Base-by-base conservation (phyloP, 2,113 vertebrate species). In the Caracal caracal region DNA sequence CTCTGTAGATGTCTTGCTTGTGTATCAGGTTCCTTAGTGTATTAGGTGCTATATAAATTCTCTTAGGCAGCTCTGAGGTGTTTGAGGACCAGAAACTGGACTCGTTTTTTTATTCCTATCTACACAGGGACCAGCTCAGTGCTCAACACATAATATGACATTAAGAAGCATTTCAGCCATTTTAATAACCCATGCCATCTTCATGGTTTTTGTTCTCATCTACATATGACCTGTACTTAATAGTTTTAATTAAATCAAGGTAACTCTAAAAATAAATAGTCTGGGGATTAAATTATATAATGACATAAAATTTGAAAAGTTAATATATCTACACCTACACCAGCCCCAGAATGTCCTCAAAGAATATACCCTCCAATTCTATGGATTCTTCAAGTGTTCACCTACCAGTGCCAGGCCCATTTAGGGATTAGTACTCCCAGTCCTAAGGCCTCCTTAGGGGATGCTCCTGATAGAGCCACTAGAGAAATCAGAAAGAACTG, bases 181-280 rank as follows among this genome's bases (percentile, higher is more conserved):
- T 90, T 90, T 35, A 95, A 28, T 89, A 90, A 70, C 13, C 16
- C 28, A 81, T 35, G 17, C 10, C 17, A 37, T 47, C 37, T 85
- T 28, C 70, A 75, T 63, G 10, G 30, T 7, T 59, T 85, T 90
- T 86, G 20, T 71, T 79, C 49, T 95, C 40, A 80, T 93, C 53
- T 83, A 88, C 30, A 93, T 10, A 43, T 63, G 24, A 70, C 28
- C 17, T 63, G 30, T n/a, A 91, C 5, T 75, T 76, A 82, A 70
- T 53, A 86, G 33, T 95, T 81, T 90, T 6, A 68, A 82, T 43
- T 70, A 91, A 95, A 90, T 80, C 65, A 96, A 68, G 16, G 68
- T 68, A 88, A 43, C 3, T 59, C 17, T 71, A 73, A 90, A 93
- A 93, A 90, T 33, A 1, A 90, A 68, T 68, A 68, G 20, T 15